phyloP scores from a whole-genome alignment of 2,888 invertebrate genomes.

The Entomobrya multifasciata region DNA sequence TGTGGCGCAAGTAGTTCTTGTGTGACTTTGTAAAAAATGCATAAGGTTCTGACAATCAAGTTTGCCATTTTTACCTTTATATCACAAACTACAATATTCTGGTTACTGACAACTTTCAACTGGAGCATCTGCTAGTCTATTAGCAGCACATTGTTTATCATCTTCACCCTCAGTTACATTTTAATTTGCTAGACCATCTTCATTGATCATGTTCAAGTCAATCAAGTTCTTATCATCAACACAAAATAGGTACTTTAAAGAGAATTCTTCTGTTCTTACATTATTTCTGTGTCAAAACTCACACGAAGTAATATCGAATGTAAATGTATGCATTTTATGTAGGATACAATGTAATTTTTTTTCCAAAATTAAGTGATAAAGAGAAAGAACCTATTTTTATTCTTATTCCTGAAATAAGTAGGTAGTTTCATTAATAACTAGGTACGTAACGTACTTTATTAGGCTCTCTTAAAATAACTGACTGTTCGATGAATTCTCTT shows the following conservation, averaged over 20 bases:
- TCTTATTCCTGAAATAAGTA: too few species aligned
- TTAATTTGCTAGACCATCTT: constrained; percentile 39
- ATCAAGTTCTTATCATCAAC: constrained; percentile 25
- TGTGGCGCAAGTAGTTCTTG: too few species aligned
- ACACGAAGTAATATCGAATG: background rate
- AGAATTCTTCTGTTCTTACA: background rate
- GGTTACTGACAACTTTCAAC: constrained; percentile 40
- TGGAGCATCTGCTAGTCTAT: constrained; percentile 41
- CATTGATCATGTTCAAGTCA: constrained; percentile 52
- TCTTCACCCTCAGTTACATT: background rate
- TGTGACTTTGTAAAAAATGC: too few species aligned
- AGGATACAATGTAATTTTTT: too few species aligned
- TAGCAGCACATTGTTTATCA: background rate
- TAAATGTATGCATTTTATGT: too few species aligned
- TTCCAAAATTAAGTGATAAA: too few species aligned
- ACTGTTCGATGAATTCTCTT: too few species aligned
- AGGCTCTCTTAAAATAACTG: too few species aligned
- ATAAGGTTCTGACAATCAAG: too few species aligned
- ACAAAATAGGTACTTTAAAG: background rate
- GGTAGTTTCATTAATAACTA: too few species aligned
- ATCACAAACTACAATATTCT: background rate
- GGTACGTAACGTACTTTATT: too few species aligned
- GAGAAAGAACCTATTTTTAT: too few species aligned
- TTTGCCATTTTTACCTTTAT: background rate
- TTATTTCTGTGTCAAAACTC: constrained; percentile 25